Evolutionary conservation across 2,113 vertebrate species (phyloP).

Genomic region (Zosterops borbonicus): DNA sequence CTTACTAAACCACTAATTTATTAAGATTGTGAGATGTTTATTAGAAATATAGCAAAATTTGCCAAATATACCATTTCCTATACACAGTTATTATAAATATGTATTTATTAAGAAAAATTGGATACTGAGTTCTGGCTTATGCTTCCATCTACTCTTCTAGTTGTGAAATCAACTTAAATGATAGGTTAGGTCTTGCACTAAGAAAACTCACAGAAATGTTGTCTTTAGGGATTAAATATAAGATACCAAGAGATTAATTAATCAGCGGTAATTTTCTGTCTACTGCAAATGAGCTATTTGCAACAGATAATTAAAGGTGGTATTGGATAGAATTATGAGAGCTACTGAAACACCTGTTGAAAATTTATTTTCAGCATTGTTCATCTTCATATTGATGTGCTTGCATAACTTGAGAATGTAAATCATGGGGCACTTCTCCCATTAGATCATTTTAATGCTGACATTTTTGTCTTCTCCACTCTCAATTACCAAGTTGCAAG

Average conservation of each 20-base stretch:
- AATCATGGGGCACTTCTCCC: background rate
- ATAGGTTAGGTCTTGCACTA: background rate
- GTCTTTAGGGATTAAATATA: background rate
- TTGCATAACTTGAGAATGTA: background rate
- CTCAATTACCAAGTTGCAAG: background rate
- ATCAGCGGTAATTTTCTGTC: slow-evolving; percentile 10
- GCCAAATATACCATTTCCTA: background rate
- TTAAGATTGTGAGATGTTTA: slow-evolving; percentile 36
- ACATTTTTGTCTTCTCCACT: background rate
- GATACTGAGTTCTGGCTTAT: background rate
- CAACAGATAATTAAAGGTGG: background rate
- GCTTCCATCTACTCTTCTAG: background rate
- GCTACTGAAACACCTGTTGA: slow-evolving; percentile 16
- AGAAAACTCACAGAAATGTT: background rate
- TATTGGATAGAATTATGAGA: background rate
- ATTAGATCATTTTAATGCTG: background rate
- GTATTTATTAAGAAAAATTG: background rate
- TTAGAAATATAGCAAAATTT: slow-evolving; percentile 42
- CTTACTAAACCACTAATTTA: slow-evolving; percentile 55
- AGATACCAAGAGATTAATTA: slow-evolving; percentile 26
- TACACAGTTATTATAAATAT: background rate
- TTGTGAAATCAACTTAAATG: background rate
- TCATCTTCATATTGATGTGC: background rate
- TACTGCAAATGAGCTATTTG: slow-evolving; percentile 29
- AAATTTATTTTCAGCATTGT: background rate